These are phyloP conservation scores for Ploceus nigricollis DNA, from an alignment of 2,113 vertebrate species.

Conservation along the genomic window DNA sequence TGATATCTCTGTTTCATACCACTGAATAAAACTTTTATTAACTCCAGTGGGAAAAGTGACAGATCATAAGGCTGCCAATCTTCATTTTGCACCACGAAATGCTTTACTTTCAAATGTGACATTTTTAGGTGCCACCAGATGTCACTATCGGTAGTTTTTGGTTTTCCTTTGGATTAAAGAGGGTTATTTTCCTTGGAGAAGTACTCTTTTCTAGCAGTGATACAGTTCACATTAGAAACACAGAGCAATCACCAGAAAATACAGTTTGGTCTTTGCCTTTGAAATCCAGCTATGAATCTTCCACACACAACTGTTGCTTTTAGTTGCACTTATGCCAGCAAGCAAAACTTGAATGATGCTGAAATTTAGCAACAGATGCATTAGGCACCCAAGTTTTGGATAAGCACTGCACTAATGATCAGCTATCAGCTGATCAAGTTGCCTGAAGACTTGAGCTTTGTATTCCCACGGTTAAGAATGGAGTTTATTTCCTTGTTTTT, in stretches of 20 bases:
- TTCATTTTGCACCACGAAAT: not conserved
- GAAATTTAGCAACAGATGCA: not conserved
- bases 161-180: not conserved
- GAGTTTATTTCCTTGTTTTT: not conserved
- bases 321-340: not conserved
- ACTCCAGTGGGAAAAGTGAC: not conserved
- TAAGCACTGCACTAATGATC: not conserved
- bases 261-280: not conserved
- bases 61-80: not conserved
- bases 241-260: not conserved
- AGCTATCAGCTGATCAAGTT: not conserved
- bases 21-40: not conserved
- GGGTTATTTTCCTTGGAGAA: not conserved
- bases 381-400: not conserved
- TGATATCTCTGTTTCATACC: not conserved
- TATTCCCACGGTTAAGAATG: not conserved
- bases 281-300: not conserved
- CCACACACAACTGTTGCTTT: not conserved
- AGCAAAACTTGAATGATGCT: not conserved
- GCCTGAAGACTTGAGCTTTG: not conserved
- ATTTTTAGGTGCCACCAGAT: conserved; percentile 32
- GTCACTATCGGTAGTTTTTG: conserved; percentile 20
- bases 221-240: not conserved
- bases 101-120: conserved; percentile 6
- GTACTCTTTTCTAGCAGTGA: not conserved